These are phyloP conservation scores for Gymnopithys bicolor DNA, from an alignment of 2,797 vertebrate genomes.

Conservation along the genomic window DNA sequence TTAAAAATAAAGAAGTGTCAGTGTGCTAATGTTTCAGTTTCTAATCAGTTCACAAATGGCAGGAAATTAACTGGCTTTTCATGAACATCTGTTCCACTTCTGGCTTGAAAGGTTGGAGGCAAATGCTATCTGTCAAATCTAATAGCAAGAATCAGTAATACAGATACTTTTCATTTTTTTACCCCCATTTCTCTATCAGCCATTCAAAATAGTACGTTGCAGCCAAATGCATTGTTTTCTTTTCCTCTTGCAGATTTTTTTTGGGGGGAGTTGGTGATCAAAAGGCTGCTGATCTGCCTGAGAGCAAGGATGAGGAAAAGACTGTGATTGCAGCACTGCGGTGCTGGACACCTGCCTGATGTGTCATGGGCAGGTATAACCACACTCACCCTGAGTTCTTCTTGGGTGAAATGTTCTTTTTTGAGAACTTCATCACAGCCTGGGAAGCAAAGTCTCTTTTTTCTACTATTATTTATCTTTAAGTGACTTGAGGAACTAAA, in stretches of 20 bases:
- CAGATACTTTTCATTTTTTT: constrained; percentile 32
- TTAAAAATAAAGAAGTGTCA: constrained; percentile 46
- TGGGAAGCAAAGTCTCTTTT: not conserved
- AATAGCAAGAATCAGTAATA: constrained; percentile 45
- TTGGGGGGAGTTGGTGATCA: not conserved
- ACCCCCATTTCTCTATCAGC: not conserved
- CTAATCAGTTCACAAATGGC: constrained; percentile 69
- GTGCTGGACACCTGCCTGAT: not conserved
- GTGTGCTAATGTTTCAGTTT: constrained; percentile 57
- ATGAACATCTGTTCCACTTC: constrained; percentile 73
- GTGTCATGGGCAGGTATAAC: not conserved
- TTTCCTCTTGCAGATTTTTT: not conserved
- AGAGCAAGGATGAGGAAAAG: not conserved
- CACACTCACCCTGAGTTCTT: accelerated
- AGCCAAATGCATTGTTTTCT: not conserved
- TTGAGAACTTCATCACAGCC: not conserved
- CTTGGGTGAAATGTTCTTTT: not conserved
- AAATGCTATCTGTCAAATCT: constrained; percentile 68
- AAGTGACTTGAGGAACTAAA: not conserved
- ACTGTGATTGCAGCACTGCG: not conserved
- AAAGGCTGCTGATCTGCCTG: not conserved
- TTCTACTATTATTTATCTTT: not conserved
- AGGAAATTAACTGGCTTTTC: constrained; percentile 72
- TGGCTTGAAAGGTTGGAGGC: constrained; percentile 65
- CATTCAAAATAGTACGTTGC: not conserved